Percentiles rank a stretch among this genome's conserved stretches.
phyloP scores from a whole-genome alignment of 2,113 vertebrate species.

The Saimiri boliviensis region DNA sequence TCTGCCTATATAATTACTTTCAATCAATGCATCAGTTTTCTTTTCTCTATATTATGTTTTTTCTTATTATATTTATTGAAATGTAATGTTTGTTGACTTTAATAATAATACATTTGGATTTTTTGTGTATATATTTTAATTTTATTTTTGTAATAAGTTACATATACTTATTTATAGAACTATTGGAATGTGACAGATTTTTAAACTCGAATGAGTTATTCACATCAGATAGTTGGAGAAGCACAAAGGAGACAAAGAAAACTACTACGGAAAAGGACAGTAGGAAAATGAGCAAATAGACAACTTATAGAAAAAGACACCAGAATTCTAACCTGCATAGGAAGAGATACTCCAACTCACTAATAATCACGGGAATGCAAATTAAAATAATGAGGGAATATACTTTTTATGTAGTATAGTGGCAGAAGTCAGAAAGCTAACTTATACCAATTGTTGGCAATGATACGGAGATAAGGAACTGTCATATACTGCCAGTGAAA shows the following conservation, averaged over 20 bases:
- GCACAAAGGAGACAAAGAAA: not conserved
- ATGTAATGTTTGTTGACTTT: not conserved
- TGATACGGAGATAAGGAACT: not conserved
- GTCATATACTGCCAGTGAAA: not conserved
- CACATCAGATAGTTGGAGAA: not conserved
- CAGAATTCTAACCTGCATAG: not conserved
- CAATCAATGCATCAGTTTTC: not conserved
- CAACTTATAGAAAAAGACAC: not conserved
- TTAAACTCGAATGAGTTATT: not conserved
- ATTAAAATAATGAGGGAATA: not conserved
- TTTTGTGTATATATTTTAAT: not conserved
- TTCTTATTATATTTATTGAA: not conserved
- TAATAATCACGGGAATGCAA: not conserved
- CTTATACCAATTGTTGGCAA: not conserved
- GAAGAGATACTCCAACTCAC: not conserved
- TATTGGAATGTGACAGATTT: not conserved
- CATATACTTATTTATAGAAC: constrained; percentile 4
- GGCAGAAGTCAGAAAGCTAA: not conserved
- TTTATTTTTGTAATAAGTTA: not conserved
- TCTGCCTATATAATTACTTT: not conserved
- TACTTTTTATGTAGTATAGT: not conserved
- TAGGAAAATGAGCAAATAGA: not conserved
- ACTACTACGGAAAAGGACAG: not conserved
- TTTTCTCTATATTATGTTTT: not conserved
- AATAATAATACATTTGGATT: not conserved